Conservation (phyloP, 2,113 vertebrate genomes). For the Otus sunia region DNA sequence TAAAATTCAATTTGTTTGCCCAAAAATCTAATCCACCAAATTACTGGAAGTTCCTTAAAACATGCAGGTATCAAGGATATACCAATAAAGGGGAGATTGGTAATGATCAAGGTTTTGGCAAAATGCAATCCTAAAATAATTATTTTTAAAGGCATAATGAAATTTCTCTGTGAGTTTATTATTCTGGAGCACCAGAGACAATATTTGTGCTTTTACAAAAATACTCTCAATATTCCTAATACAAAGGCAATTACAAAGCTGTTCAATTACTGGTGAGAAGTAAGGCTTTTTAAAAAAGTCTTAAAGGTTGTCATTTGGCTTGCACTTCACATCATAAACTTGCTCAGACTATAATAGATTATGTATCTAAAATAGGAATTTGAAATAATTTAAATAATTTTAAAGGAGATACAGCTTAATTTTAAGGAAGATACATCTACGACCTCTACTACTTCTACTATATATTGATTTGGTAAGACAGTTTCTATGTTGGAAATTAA, state of each 20-base stretch:
- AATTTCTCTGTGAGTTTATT: neutral
- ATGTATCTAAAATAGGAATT: neutral
- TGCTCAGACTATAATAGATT: neutral
- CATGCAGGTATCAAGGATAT: neutral
- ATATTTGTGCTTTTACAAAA: neutral
- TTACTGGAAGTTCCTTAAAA: neutral
- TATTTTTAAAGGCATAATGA: neutral
- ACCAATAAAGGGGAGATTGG: neutral
- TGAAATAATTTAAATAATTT: neutral
- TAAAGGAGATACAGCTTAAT: neutral
- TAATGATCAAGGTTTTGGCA: neutral
- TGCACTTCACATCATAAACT: neutral
- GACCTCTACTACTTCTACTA: neutral
- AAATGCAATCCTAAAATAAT: neutral
- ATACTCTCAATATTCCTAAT: neutral
- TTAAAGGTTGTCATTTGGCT: neutral
- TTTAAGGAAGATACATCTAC: neutral
- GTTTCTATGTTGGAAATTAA: neutral
- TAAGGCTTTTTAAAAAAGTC: neutral
- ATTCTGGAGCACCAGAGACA: neutral
- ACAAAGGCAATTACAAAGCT: neutral
- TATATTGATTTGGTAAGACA: neutral
- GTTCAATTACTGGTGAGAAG: neutral
- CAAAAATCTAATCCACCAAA: neutral
- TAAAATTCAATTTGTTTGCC: neutral